Evolutionary conservation across 1,140 invertebrate species (phyloP).

Genomic region (Drosophila orosa): DNA sequence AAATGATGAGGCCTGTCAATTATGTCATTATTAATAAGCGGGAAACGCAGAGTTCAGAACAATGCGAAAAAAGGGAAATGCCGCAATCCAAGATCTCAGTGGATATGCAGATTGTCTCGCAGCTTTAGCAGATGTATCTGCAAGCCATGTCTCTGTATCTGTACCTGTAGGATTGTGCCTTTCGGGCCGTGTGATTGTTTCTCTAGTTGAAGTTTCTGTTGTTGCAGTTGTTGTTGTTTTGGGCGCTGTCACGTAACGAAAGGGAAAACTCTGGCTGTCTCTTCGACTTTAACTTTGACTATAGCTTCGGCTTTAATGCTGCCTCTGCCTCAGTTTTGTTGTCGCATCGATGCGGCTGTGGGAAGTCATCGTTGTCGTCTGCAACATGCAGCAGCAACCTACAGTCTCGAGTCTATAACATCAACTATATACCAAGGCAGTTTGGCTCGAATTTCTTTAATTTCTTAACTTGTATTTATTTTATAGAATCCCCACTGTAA

Average conservation of each 20-base stretch:
- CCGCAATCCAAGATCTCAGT: constrained; percentile 44
- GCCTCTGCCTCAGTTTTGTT: constrained; percentile 41
- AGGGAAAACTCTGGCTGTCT: constrained; percentile 62
- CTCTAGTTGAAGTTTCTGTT: constrained; percentile 12
- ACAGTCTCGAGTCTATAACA: not conserved
- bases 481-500: constrained; percentile 14
- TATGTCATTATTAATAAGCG: constrained; percentile 62
- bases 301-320: constrained; percentile 14
- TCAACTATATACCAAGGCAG: not conserved
- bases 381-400: constrained; percentile 32
- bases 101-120: constrained; percentile 65
- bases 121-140: constrained; percentile 35
- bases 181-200: constrained; percentile 59
- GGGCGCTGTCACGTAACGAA: constrained; percentile 70
- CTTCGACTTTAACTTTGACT: constrained; percentile 40
- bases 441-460: not conserved
- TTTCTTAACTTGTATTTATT: not conserved
- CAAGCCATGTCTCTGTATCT: constrained; percentile 23
- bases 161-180: constrained; percentile 56
- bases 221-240: constrained; percentile 29
- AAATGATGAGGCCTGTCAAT: constrained; percentile 67
- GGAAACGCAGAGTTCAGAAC: constrained; percentile 56
- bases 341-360: constrained; percentile 66
- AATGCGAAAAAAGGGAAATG: constrained; percentile 52
- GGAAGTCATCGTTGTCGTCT: constrained; percentile 62